A percentile compares a stretch with the other conserved stretches of the same genome.
Evolutionary conservation across 2,888 invertebrate genomes (phyloP).

Genomic region (Acronicta psi): DNA sequence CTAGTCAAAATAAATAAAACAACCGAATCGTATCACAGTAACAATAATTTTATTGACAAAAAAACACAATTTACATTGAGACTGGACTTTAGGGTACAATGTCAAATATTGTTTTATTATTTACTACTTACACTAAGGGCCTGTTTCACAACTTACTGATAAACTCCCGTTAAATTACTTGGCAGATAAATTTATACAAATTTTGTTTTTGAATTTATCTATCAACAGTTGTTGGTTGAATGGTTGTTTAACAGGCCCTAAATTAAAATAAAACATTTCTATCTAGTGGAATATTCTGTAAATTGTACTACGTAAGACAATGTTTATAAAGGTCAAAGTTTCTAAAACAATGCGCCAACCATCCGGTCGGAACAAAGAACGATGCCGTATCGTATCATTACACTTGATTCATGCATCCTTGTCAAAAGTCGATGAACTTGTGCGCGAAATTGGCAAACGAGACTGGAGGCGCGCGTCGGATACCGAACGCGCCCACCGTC

Average conservation of each 20-base stretch:
- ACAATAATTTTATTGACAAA: conserved; percentile 31
- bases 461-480: conserved; percentile 75
- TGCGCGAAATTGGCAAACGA: conserved; percentile 86
- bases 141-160: no score
- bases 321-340: conserved; percentile 47
- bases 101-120: not conserved
- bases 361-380: conserved; percentile 60
- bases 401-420: conserved; percentile 73
- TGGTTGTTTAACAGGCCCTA: no score
- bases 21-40: conserved; percentile 12
- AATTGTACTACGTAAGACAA: conserved; percentile 23
- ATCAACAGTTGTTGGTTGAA: no score
- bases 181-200: no score
- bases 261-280: no score
- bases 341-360: conserved; percentile 58
- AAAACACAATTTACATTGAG: conserved; percentile 6
- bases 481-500: conserved; percentile 56
- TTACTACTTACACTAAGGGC: no score
- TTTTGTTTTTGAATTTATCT: no score
- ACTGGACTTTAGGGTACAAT: not conserved
- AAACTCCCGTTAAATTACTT: no score
- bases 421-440: conserved; percentile 84
- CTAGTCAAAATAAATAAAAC: conserved; percentile 43
- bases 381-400: conserved; percentile 73
- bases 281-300: no score